Base-by-base conservation (phyloP, 2,113 vertebrate genomes). In the Pardalotus punctatus region DNA sequence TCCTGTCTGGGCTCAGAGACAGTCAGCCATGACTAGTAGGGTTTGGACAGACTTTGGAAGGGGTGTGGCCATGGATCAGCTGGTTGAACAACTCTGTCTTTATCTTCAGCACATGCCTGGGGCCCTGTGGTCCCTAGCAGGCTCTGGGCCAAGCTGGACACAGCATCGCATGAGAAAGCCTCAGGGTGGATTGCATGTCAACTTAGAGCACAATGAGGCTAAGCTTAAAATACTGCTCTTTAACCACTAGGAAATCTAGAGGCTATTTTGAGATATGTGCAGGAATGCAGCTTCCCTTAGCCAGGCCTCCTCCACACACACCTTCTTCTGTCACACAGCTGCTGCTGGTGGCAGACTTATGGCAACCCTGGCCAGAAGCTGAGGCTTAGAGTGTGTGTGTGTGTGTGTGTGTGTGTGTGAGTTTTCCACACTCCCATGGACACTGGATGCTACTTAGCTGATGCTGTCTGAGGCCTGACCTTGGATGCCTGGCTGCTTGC, bases 401-500 rank as follows among this genome's bases (percentile, higher is more conserved):
- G 9, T 12, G 8, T 23, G 10, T 10, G 21, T 14, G 16, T 50
- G 27, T 9, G 8, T 47, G 19, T 14, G 19, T 9, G 56, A 72
- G 33, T 36, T 23, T 85, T 72, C 58, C 64, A 64, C 7, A 1
- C 9, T 64, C n/a, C 36, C 57, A 29, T 0, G 7, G 12, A 56
- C 1, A 2, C 14, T 73, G 61, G 61, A 43, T 65, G 78, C 58
- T 64, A 5, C 21, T 85, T 28, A 36, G 50, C 40, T 60, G 42
- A 5, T 40, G 74, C 53, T 87, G 56, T 25, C 65, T 87, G 76
- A n/a, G 2, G 0, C 22, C 40, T 1, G 1, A 28, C 56, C 42
- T 23, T n/a, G 47, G 71, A 88, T 92, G 79, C 51, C 79, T 53
- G 38, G n/a, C 56, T 77, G 94, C 71, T 95, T 86, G 71, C 64